These are phyloP conservation scores for Psylliodes chrysocephalus DNA, from an alignment of 2,888 invertebrate species.

Conservation along the genomic window DNA sequence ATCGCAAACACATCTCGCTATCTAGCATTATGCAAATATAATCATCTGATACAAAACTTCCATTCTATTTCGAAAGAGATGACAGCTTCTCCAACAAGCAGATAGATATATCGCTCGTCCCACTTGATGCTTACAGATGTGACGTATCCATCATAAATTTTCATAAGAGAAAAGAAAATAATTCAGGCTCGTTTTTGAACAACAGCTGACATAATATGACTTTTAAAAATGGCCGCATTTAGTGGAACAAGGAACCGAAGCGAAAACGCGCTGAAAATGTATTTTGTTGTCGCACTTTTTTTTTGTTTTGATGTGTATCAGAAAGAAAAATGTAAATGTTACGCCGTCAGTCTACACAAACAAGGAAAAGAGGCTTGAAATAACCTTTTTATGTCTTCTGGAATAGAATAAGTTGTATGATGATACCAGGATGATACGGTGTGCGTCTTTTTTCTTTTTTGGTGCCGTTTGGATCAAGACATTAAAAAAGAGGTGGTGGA, in stretches of 20 bases:
- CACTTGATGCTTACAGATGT: slow-evolving; percentile 35
- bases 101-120: slow-evolving; percentile 28
- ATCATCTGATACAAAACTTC: slow-evolving; percentile 8
- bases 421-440: slow-evolving; percentile 20
- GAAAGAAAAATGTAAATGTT: slow-evolving; percentile 37
- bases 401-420: slow-evolving; percentile 30
- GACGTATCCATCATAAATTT: slow-evolving; percentile 35
- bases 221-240: slow-evolving; percentile 42
- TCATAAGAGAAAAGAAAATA: slow-evolving; percentile 32
- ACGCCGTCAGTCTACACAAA: slow-evolving; percentile 35
- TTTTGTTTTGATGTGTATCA: slow-evolving; percentile 33
- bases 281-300: slow-evolving; percentile 31
- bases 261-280: slow-evolving; percentile 36
- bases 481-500: neutral
- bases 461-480: slow-evolving; percentile 13
- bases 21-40: neutral
- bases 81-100: slow-evolving; percentile 25
- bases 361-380: slow-evolving; percentile 32
- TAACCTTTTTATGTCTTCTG: slow-evolving; percentile 27
- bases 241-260: slow-evolving; percentile 32
- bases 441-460: neutral
- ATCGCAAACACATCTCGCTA: neutral
- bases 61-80: slow-evolving; percentile 14
- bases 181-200: slow-evolving; percentile 33
- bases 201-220: slow-evolving; percentile 37